A percentile compares a stretch with the other conserved stretches of the same genome.
These are phyloP conservation scores for Calameuta pallipes DNA, from an alignment of 2,888 invertebrate genomes.

Conservation along the genomic window DNA sequence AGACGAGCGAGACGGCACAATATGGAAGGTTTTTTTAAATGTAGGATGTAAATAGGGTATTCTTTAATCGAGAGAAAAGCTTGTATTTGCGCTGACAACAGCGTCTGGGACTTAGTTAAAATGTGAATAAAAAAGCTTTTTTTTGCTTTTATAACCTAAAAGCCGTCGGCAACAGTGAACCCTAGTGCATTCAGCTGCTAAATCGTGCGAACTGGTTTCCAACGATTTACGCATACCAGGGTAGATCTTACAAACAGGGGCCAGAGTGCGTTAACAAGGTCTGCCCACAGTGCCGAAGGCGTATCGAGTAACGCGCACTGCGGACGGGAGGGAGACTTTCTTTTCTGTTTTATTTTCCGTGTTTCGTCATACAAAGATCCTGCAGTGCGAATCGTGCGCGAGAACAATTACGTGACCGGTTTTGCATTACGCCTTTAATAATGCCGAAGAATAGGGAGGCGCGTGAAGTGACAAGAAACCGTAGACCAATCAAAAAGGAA, in stretches of 20 bases:
- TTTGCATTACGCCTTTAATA: not conserved
- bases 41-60: not conserved
- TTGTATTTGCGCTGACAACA: not conserved
- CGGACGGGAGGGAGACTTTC: not conserved
- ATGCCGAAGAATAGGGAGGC: not conserved
- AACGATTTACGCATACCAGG: not conserved
- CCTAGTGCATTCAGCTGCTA: not conserved
- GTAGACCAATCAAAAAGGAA: not conserved
- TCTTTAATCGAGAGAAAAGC: not conserved
- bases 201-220: not conserved
- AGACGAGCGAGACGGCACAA: not conserved
- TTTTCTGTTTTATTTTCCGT: not conserved
- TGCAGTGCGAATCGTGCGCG: not conserved
- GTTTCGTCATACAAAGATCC: not conserved
- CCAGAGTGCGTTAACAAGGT: not conserved
- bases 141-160: not conserved
- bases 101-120: not conserved
- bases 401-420: not conserved
- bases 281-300: not conserved
- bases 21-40: not conserved
- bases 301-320: not conserved
- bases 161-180: not conserved
- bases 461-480: not conserved
- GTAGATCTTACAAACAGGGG: not conserved
- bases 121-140: not conserved